Evolutionary conservation across 2,113 vertebrate species (phyloP).

Genomic region (Saccopteryx leptura): DNA sequence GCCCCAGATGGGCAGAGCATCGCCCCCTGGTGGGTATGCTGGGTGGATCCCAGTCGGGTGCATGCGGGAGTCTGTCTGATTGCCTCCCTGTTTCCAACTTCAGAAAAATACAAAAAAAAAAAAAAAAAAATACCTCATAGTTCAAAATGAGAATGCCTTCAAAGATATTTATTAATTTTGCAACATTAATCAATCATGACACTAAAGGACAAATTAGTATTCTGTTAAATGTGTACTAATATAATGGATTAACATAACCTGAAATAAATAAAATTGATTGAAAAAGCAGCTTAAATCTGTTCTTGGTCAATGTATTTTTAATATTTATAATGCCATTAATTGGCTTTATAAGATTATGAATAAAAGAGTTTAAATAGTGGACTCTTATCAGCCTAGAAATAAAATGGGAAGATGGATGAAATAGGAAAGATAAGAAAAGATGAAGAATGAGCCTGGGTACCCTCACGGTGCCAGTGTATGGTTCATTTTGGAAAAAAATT

Average conservation of each 20-base stretch:
- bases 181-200: neutral
- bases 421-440: neutral
- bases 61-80: no score
- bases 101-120: no score
- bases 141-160: conserved; percentile 11
- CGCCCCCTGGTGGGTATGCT: no score
- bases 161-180: neutral
- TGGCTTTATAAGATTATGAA: conserved; percentile 17
- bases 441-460: neutral
- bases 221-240: neutral
- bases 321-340: neutral
- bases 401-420: neutral
- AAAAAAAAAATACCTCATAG: neutral
- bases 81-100: no score
- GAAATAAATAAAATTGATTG: conserved; percentile 34
- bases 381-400: neutral
- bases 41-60: no score
- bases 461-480: neutral
- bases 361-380: neutral
- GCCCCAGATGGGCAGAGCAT: no score
- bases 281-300: neutral
- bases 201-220: conserved; percentile 6
- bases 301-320: conserved; percentile 22
- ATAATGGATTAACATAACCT: neutral
- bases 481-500: neutral